phyloP scores from a whole-genome alignment of 2,888 invertebrate genomes.

The Stenichneumon culpator region DNA sequence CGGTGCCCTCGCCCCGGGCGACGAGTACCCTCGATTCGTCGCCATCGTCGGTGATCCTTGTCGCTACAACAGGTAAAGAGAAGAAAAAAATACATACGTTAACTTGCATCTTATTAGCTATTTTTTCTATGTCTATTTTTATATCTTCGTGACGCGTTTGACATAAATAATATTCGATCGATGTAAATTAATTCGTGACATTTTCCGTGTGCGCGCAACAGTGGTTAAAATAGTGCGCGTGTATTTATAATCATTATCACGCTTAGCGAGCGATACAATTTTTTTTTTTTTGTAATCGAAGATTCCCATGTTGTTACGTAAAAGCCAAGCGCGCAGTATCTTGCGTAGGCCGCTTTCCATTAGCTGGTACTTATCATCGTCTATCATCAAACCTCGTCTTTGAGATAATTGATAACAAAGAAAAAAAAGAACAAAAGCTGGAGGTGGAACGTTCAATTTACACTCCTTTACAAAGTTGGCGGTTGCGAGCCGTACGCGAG shows the following conservation, averaged over 20 bases:
- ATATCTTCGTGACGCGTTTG: neutral
- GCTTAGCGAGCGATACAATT: neutral
- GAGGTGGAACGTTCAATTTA: neutral
- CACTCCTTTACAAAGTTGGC: neutral
- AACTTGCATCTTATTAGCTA: neutral
- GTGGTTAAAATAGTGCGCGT: too few species aligned
- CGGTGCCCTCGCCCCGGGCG: slow-evolving; percentile 83
- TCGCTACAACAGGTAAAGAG: slow-evolving; percentile 85
- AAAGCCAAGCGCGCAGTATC: slow-evolving; percentile 31
- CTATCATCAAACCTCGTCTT: neutral
- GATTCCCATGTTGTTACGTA: slow-evolving; percentile 5
- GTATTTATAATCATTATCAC: too few species aligned
- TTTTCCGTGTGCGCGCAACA: too few species aligned
- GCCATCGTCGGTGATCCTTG: slow-evolving; percentile 88
- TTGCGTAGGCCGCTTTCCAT: slow-evolving; percentile 2
- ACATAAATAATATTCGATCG: too few species aligned
- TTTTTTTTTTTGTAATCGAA: too few species aligned
- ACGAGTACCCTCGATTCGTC: slow-evolving; percentile 86
- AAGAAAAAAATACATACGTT: neutral
- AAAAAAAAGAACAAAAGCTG: neutral
- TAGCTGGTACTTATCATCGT: slow-evolving; percentile 11
- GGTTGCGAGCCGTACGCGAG: neutral
- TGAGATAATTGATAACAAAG: slow-evolving; percentile 1
- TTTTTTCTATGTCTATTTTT: neutral
- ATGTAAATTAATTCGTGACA: too few species aligned